Base-by-base conservation (phyloP, 2,797 vertebrate genomes). In the Pangasius larnaudii region DNA sequence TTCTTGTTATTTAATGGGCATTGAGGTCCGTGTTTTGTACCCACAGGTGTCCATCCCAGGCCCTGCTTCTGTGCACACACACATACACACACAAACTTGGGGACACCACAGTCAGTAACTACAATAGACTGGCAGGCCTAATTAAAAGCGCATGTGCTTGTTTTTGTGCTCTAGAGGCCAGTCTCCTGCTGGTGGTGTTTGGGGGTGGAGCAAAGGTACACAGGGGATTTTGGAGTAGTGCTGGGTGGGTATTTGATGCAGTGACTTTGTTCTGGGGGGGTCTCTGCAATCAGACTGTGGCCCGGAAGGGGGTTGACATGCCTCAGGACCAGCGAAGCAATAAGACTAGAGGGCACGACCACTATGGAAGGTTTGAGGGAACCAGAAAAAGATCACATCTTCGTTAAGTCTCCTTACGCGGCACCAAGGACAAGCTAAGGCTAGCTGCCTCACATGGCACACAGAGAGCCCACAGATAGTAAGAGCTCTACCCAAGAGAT, bases 241-340 rank as follows among this genome's bases (percentile, higher is more conserved):
- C 72, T 49, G 61, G 53, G 74, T 51, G 85, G 51, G 33, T n/a
- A 39, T 85, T 74, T 71, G 56, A 83, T 56, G 30, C 42, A 63
- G 69, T 59, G 56, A 80, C 81, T 81, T 69, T 59, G 84, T 51
- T 88, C 90, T 90, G 89, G 85, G 87, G 88, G 86, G 88, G 91
- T 69, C 80, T 78, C 84, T 22, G 87, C 39, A 65, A 78, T 86
- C 79, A 89, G 89, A 88, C 90, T 90, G 90, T 78, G 84, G 85
- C 91, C 84, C 88, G 86, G 89, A 89, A 86, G 92, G 67, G 88
- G 91, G 88, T 85, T 8, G 88, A 91, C 81, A 88, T 89, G 84
- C 90, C 89, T 91, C 87, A 89, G 91, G 91, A 79, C 83, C 92
- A 94, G 92, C 92, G 92, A 93, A 92, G 91, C 92, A 90, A 88